Evolutionary conservation across 2,113 vertebrate species (phyloP).

Genomic region (Brienomyrus brachyistius): DNA sequence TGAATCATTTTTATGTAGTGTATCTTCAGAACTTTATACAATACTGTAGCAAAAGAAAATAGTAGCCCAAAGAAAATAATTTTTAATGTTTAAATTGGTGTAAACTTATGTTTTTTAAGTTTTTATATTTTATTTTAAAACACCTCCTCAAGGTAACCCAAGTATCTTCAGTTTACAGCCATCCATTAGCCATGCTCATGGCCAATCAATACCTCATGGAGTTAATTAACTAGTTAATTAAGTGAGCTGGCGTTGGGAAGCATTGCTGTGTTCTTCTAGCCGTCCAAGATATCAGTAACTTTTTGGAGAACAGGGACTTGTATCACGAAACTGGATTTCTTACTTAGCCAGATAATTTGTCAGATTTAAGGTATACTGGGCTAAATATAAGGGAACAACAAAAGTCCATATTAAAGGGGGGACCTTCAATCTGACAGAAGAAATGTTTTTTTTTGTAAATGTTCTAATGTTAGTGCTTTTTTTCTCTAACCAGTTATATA

Average conservation of each 20-base stretch:
- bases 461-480: not conserved
- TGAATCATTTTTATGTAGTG: not conserved
- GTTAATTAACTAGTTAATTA: not conserved
- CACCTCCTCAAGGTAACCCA: not conserved
- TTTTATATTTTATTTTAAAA: not conserved
- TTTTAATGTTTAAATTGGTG: not conserved
- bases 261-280: not conserved
- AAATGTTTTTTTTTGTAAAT: not conserved
- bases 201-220: not conserved
- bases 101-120: not conserved
- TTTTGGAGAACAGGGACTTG: not conserved
- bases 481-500: not conserved
- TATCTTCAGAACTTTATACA: not conserved
- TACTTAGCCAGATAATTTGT: not conserved
- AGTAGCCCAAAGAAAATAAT: not conserved
- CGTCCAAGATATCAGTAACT: not conserved
- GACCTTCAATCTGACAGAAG: not conserved
- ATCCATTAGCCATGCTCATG: not conserved
- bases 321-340: not conserved
- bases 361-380: not conserved
- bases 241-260: not conserved
- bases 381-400: not conserved
- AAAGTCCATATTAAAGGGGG: not conserved
- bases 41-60: not conserved
- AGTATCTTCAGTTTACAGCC: not conserved